Evolutionary conservation across 1,140 invertebrate species (phyloP), one percentile per base, ranked within the genome.

Genomic region (Drosophila bocki): DNA sequence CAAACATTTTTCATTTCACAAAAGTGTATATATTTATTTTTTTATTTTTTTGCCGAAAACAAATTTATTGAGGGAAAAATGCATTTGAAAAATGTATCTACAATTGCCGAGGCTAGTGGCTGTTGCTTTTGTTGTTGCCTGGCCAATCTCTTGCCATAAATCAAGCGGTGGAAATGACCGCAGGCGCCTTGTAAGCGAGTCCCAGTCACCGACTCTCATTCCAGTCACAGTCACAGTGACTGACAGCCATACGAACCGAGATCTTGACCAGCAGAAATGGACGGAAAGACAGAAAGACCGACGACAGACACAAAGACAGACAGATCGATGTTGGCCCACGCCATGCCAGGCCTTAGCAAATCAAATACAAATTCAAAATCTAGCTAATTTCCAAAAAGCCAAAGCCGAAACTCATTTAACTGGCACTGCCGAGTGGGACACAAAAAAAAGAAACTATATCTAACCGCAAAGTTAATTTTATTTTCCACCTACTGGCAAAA

Each of bases 401-500:
- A 78, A 81, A 80, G 69, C 82, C 78, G 78, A 85, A 85, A 88
- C 80, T 88, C 80, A 88, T 88, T 88, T 88, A 88, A 84, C 65
- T 80, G 47, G 72, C 48, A 51, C 48, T 29, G 53, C 44, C 61
- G 77, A 88, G 80, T 90, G 71, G 80, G 78, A 72, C 80, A 90
- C 71, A 71, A 60, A 72, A 39, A 58, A 41, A 50, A 57, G 53
- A 32, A 44, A 50, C 33, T 72, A 72, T 51, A 72, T 72, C 54
- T 37, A 72, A 67, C 85, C 85, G 53, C 78, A 90, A 85, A 90
- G 85, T 90, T 90, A 90, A 90, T 90, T 90, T 90, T 90, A 90
- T 90, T 90, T 91, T 91, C 87, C 87, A 91, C 87, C 87, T 91
- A 91, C 87, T 91, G 87, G 87, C 87, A 81, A 91, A 91, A 91